Evolutionary conservation across 2,113 vertebrate species (phyloP).

Genomic region (Cardinalis cardinalis): DNA sequence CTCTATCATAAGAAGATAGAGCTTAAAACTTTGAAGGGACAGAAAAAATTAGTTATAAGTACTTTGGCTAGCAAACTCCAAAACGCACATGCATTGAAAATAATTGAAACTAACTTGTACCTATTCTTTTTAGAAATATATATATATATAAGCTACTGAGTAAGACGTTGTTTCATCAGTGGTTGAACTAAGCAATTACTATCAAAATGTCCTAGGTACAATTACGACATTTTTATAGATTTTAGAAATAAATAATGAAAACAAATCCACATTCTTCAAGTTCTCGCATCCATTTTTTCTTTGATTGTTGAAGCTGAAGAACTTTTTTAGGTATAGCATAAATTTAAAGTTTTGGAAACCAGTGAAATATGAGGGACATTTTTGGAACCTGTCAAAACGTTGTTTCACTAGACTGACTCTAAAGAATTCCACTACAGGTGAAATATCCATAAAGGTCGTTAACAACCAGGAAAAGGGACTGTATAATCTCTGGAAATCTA

Average conservation of each 20-base stretch:
- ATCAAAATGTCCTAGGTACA: not conserved
- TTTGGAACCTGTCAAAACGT: not conserved
- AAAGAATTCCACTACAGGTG: not conserved
- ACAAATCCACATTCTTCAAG: not conserved
- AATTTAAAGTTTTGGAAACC: not conserved
- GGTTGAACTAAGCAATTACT: not conserved
- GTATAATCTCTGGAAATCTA: not conserved
- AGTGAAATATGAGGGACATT: not conserved
- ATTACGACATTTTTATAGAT: not conserved
- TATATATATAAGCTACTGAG: not conserved
- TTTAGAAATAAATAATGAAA: not conserved
- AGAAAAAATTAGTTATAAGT: not conserved
- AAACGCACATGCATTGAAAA: not conserved
- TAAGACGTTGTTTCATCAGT: not conserved
- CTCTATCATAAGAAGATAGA: not conserved
- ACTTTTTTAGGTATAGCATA: not conserved
- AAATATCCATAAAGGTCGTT: not conserved
- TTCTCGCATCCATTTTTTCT: not conserved
- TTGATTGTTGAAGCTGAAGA: not conserved
- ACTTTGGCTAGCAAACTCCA: not conserved
- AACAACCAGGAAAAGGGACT: not conserved
- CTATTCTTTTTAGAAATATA: not conserved
- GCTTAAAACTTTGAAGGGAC: not conserved
- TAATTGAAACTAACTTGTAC: not conserved
- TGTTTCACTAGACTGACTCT: not conserved